Conservation (phyloP, 2,113 vertebrate genomes). For the Solea senegalensis region DNA sequence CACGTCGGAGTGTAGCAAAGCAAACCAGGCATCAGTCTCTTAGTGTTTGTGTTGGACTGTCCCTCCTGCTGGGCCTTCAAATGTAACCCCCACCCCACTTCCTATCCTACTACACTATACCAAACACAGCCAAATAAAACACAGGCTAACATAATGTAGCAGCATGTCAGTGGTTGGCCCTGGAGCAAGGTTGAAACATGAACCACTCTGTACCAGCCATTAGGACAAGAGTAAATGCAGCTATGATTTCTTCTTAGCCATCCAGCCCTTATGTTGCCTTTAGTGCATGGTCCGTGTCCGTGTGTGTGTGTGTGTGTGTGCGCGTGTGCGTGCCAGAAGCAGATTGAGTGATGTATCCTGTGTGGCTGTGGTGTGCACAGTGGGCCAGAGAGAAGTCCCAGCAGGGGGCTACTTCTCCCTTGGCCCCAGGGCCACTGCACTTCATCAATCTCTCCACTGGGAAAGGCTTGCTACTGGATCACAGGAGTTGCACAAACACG, state of each 20-base stretch:
- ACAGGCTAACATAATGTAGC: conserved; percentile 80
- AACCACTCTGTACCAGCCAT: conserved; percentile 76
- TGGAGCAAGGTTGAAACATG: conserved; percentile 75
- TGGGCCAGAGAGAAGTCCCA: conserved; percentile 79
- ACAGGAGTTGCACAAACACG: conserved; percentile 30
- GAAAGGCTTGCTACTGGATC: conserved; percentile 63
- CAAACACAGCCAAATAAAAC: conserved; percentile 80
- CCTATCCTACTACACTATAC: conserved; percentile 69
- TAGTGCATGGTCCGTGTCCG: conserved; percentile 35
- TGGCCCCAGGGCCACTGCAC: conserved; percentile 66
- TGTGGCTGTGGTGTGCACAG: conserved; percentile 79
- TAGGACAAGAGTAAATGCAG: conserved; percentile 72
- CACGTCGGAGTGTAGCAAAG: conserved; percentile 25
- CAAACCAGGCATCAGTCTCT: conserved; percentile 51
- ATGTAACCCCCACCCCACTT: conserved; percentile 50
- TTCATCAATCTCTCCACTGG: conserved; percentile 77
- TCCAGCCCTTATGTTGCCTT: conserved; percentile 69
- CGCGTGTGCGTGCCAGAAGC: conserved; percentile 49
- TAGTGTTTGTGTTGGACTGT: conserved; percentile 74
- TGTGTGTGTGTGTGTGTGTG: conserved; percentile 30
- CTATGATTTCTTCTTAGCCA: conserved; percentile 66
- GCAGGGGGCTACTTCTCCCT: conserved; percentile 73
- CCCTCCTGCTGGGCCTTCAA: conserved; percentile 64
- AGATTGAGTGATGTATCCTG: conserved; percentile 80
- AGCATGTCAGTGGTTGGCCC: conserved; percentile 74